Evolutionary conservation across 2,113 vertebrate genomes (phyloP).

Genomic region (Myotis brandtii): DNA sequence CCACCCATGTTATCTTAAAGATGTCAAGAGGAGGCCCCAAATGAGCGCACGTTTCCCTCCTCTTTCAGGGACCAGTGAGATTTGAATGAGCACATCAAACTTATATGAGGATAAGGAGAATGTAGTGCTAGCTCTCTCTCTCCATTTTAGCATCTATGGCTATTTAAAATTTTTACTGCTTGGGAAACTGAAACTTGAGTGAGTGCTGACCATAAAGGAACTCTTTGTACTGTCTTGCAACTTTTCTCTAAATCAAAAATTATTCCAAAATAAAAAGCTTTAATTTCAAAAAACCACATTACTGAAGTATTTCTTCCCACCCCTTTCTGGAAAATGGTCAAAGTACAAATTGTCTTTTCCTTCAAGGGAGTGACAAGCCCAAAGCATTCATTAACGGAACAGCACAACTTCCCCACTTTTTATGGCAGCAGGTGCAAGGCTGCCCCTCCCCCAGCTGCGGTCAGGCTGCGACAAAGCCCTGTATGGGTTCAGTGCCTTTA

Average conservation of each 20-base stretch:
- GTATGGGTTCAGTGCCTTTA: conserved; percentile 79
- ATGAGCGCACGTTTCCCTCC: no score
- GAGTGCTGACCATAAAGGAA: neutral
- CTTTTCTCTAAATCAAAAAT: neutral
- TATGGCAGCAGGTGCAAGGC: conserved; percentile 86
- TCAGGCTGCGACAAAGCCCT: conserved; percentile 63
- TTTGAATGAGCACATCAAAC: neutral
- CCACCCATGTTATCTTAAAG: neutral
- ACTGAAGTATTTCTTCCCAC: conserved; percentile 52
- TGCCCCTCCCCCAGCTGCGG: conserved; percentile 59
- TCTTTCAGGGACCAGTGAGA: neutral
- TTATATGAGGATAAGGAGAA: neutral
- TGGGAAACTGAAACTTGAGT: neutral
- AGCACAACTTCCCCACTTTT: conserved; percentile 68
- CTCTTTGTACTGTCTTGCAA: neutral
- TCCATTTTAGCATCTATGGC: neutral
- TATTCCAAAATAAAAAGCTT: neutral
- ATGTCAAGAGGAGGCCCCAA: no score
- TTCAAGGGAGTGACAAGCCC: conserved; percentile 42
- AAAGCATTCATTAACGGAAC: conserved; percentile 22
- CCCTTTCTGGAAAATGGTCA: conserved; percentile 76
- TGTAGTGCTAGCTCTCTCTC: neutral
- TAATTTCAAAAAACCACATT: neutral
- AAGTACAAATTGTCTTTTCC: conserved; percentile 74
- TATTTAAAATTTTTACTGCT: neutral